These are phyloP conservation scores for Phycodurus eques DNA, from an alignment of 2,113 vertebrate species.

Conservation along the genomic window DNA sequence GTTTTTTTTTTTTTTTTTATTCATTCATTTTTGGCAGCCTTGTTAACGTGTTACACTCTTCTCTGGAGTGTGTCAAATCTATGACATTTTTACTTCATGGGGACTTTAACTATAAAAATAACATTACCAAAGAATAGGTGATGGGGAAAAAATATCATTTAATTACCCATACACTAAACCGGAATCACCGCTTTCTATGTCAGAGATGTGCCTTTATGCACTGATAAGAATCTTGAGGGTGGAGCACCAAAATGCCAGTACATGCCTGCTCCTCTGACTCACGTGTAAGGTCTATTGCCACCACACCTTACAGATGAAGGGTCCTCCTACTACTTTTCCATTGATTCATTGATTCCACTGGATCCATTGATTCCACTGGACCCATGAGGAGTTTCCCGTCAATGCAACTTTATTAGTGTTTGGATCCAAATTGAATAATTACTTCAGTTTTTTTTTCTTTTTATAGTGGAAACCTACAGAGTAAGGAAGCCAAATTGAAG, in stretches of 20 bases:
- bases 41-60: too few relatives aligned
- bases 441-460: too few relatives aligned
- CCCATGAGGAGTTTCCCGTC: conserved; percentile 40
- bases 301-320: conserved; percentile 62
- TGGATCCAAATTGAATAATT: too few relatives aligned
- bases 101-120: neutral
- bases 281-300: conserved; percentile 63
- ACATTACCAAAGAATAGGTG: neutral
- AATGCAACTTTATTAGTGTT: too few relatives aligned
- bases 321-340: conserved; percentile 63
- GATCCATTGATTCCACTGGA: conserved; percentile 45
- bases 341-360: conserved; percentile 50
- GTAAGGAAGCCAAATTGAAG: too few relatives aligned
- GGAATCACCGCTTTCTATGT: conserved; percentile 2
- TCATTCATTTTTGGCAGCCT: too few relatives aligned
- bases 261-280: conserved; percentile 67
- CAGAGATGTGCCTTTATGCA: conserved; percentile 8
- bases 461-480: too few relatives aligned
- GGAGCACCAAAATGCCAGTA: conserved; percentile 59
- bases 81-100: too few relatives aligned
- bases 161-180: neutral
- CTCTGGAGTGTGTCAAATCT: too few relatives aligned
- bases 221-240: conserved; percentile 57
- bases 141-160: neutral
- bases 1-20: too few relatives aligned